Base-by-base conservation (phyloP, 2,888 invertebrate species). In the Xestobium rufovillosum region DNA sequence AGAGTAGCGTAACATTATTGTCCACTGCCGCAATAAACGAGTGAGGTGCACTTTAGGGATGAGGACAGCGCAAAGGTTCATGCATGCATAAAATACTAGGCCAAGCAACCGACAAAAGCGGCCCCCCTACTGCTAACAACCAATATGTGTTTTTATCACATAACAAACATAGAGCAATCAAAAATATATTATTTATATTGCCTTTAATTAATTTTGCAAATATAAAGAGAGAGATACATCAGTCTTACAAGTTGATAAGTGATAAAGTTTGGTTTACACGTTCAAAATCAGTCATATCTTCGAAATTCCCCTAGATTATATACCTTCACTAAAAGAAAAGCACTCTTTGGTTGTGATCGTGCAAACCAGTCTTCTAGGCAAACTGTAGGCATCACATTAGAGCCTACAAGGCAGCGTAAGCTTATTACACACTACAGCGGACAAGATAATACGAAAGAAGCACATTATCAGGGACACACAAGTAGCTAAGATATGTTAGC, bases 81-180 rank as follows among this genome's bases (percentile, higher is more conserved):
- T 48, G 47, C 53, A 47, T 40, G 33, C 34, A 19, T 19, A 19
- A 6, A n/a, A 8, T 19, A 34, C 36, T 55, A 56, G 56, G 54
- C 54, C 55, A 54, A 52, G 51, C 49, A 36, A n/a, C n/a, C n/a
- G 41, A 6, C 23, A 19, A n/a, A 19, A 8, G 23, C 6, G 23
- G 23, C 23, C 23, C 6, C 23, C n/a, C 6, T n/a, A 8, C 6
- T 19, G 23, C 23, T 8, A 19, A 6, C 6, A 19, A 6, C n/a
- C 23, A 19, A 19, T n/a, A 35, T 31, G 38, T 16, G 19, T 32
- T 39, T 33, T 23, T 41, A 43, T 47, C 43, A 45, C 45, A 43
- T 52, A 61, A 64, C 62, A 63, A 64, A 63, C 59, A 59, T 58
- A 62, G 63, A 61, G n/a, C n/a, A n/a, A n/a, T 63, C 62, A 61